A percentile compares a stretch with the other conserved stretches of the same genome.
Conservation (phyloP, 2,113 vertebrate species). For the Scatophagus argus region DNA sequence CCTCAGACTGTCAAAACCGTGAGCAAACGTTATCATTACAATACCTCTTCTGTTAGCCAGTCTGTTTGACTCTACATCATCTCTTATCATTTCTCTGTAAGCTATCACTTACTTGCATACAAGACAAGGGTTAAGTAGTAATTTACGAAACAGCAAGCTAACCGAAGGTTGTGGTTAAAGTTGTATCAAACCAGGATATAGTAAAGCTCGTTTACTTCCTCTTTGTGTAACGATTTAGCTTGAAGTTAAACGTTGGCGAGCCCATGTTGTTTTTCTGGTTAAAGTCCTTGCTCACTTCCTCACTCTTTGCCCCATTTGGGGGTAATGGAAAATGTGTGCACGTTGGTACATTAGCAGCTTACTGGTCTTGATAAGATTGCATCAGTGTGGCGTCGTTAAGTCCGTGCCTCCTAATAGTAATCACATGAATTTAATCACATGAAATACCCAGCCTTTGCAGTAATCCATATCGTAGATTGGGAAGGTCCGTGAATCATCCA, state of each 20-base stretch:
- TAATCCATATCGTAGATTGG: background rate
- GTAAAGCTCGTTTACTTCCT: background rate
- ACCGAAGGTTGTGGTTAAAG: too few relatives aligned
- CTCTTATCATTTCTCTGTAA: background rate
- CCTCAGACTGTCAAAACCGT: too few relatives aligned
- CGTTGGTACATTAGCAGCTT: background rate
- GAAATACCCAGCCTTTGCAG: background rate
- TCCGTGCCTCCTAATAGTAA: background rate
- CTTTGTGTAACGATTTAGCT: background rate
- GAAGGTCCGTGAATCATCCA: background rate
- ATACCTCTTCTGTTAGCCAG: background rate
- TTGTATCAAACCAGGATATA: too few relatives aligned
- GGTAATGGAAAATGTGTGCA: slow-evolving; percentile 21
- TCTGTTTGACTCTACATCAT: too few relatives aligned
- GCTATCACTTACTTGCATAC: slow-evolving; percentile 9
- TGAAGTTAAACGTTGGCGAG: slow-evolving; percentile 8
- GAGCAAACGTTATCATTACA: background rate
- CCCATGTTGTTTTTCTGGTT: background rate
- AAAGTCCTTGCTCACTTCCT: slow-evolving; percentile 8
- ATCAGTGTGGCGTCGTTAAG: background rate
- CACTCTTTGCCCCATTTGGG: background rate
- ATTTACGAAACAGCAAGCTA: slow-evolving; percentile 5
- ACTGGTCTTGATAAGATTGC: background rate
- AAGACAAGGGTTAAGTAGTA: background rate
- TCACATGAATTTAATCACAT: background rate